phyloP scores from a whole-genome alignment of 2,888 invertebrate genomes.

The Sesia apiformis region DNA sequence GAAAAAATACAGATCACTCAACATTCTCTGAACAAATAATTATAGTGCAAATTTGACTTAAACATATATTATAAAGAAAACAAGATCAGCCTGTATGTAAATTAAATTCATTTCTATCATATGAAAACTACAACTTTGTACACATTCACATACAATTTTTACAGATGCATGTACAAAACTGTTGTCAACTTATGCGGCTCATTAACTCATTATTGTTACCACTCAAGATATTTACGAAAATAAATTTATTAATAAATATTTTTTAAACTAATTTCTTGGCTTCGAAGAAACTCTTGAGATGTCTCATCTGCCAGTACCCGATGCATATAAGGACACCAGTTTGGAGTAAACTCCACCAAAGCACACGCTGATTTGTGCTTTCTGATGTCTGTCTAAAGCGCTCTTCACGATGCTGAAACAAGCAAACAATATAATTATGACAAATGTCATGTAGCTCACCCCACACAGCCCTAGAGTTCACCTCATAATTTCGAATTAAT shows the following conservation, averaged over 20 bases:
- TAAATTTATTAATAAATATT: background rate
- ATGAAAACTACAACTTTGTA: too few relatives aligned
- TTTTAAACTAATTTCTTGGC: slow-evolving; percentile 96
- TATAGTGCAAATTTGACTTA: background rate
- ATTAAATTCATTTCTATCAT: too few relatives aligned
- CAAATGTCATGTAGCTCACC: too few relatives aligned
- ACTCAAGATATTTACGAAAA: background rate
- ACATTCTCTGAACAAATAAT: background rate
- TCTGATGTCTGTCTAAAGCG: slow-evolving; percentile 98
- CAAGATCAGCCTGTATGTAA: too few relatives aligned
- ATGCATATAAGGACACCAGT: slow-evolving; percentile 91
- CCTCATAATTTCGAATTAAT: too few relatives aligned
- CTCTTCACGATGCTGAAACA: slow-evolving; percentile 93
- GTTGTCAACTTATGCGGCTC: background rate
- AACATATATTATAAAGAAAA: background rate
- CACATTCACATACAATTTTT: background rate
- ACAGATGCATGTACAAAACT: background rate
- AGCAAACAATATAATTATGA: background rate
- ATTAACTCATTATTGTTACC: background rate
- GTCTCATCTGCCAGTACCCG: slow-evolving; percentile 99
- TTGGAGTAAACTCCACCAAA: slow-evolving; percentile 98
- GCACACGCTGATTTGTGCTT: slow-evolving; percentile 94
- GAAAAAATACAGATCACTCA: slow-evolving; percentile 48
- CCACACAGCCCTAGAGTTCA: too few relatives aligned
- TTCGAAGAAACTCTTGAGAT: slow-evolving; percentile 99